phyloP scores from a whole-genome alignment of 2,797 vertebrate species.

The Bryconaethiops microstoma region DNA sequence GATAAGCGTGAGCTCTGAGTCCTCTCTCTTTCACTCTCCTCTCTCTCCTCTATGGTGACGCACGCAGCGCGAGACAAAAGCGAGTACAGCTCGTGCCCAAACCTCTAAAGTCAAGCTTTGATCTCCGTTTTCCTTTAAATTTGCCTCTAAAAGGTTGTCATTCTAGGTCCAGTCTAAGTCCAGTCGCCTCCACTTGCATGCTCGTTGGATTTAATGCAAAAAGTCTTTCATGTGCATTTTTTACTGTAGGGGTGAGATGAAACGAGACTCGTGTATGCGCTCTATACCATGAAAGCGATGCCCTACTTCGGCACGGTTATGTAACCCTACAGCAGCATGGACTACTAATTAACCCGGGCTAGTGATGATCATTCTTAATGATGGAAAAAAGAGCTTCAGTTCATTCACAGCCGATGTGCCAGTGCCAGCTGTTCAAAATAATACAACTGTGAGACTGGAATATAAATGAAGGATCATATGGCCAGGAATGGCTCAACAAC shows the following conservation, averaged over 20 bases:
- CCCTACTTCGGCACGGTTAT: conserved; percentile 31
- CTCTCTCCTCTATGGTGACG: background rate
- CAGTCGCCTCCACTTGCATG: background rate
- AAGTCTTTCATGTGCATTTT: conserved; percentile 8
- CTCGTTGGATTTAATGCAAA: too few species aligned
- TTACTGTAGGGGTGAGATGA: background rate
- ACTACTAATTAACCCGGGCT: conserved; percentile 20
- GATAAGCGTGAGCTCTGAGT: background rate
- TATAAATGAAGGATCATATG: background rate
- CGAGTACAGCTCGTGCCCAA: conserved; percentile 62
- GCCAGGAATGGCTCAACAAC: background rate
- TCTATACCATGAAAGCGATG: conserved; percentile 15
- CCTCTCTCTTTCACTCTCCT: background rate
- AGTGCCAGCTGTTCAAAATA: conserved; percentile 25
- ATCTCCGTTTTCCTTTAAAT: background rate
- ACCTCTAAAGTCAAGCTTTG: background rate
- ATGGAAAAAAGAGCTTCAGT: background rate
- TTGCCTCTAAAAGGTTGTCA: background rate
- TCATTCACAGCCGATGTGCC: background rate
- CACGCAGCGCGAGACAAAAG: conserved; percentile 41
- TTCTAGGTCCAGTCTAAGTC: background rate
- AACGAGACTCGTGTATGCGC: background rate
- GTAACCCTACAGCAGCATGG: background rate
- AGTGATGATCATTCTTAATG: conserved; percentile 9
- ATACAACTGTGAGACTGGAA: background rate